Base-by-base conservation (phyloP, 2,888 invertebrate species). In the Coenonympha arcania region DNA sequence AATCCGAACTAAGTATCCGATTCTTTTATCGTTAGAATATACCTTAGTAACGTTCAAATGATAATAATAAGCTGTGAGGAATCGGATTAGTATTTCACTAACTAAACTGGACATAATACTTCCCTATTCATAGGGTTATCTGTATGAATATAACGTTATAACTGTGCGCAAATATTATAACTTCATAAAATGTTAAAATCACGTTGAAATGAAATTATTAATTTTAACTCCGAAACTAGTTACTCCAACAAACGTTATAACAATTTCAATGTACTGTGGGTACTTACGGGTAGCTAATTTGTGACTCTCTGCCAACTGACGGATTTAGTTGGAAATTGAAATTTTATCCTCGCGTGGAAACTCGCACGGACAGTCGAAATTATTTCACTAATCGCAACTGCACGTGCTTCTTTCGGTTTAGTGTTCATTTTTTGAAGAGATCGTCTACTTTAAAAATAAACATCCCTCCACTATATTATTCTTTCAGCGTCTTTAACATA, bases 251-350 rank as follows among this genome's bases (percentile, higher is more conserved):
- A 41, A 30, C 28, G 30, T 30, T n/a, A 9, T 15, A 18, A 18
- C 28, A 18, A 13, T 41, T 30, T 28, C 28, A 19, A 28, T 18
- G 28, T 24, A 30, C 30, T 11, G 11, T 39, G 33, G n/a, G n/a
- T n/a, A n/a, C n/a, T n/a, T n/a, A n/a, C n/a, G n/a, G n/a, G n/a
- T n/a, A n/a, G n/a, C n/a, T 40, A 52, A 48, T 52, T 44, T 40
- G 39, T 40, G 33, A 44, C 43, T 11, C 33, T 31, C 18, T 19
- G 28, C 37, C 22, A 13, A 22, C 51, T 52, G 47, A 31, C 47
- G 48, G 52, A 48, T 52, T 48, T 52, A 40, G 40, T 40, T 44
- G 33, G 44, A 43, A 48, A 52, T 48, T 52, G 52, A 52, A 52
- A 52, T 44, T 52, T 48, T 48, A 52, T 52, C 48, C 48, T 34